phyloP scores from a whole-genome alignment of 2,113 vertebrate species.

The Istiophorus platypterus region DNA sequence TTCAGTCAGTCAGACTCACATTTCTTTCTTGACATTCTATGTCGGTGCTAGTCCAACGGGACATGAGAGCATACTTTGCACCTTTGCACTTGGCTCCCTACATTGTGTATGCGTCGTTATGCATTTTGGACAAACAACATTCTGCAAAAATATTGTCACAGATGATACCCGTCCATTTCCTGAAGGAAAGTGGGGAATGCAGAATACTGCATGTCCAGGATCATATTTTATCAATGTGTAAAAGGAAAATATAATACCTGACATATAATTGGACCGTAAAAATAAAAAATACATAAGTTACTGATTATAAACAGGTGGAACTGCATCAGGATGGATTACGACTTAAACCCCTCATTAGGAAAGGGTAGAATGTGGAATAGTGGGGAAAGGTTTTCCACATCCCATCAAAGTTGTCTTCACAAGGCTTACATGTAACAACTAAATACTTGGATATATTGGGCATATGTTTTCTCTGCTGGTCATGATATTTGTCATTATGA shows the following conservation, averaged over 20 bases:
- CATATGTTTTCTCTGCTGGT: conserved; percentile 7
- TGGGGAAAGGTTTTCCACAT: conserved; percentile 25
- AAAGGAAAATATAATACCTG: not conserved
- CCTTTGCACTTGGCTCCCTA: not conserved
- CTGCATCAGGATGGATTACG: conserved; percentile 20
- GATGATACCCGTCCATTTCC: not conserved
- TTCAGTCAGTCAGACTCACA: conserved; percentile 6
- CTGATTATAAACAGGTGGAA: conserved; percentile 9
- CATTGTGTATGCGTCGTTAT: not conserved
- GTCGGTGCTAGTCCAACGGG: not conserved
- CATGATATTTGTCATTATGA: not conserved
- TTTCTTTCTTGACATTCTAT: conserved; percentile 32
- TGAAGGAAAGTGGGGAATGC: not conserved
- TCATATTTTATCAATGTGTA: not conserved
- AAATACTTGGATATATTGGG: conserved; percentile 6
- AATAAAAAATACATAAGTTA: not conserved
- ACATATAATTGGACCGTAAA: not conserved
- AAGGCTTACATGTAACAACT: conserved; percentile 4
- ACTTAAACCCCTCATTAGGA: not conserved
- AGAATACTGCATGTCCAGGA: not conserved
- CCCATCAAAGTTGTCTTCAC: conserved; percentile 33
- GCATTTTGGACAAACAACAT: not conserved
- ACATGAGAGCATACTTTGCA: not conserved
- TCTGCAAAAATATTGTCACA: not conserved
- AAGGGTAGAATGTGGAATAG: not conserved